Evolutionary conservation across 2,888 invertebrate species (phyloP), one percentile per base, ranked within the genome.

Genomic region (Aphelenchoides bicaudatus): DNA sequence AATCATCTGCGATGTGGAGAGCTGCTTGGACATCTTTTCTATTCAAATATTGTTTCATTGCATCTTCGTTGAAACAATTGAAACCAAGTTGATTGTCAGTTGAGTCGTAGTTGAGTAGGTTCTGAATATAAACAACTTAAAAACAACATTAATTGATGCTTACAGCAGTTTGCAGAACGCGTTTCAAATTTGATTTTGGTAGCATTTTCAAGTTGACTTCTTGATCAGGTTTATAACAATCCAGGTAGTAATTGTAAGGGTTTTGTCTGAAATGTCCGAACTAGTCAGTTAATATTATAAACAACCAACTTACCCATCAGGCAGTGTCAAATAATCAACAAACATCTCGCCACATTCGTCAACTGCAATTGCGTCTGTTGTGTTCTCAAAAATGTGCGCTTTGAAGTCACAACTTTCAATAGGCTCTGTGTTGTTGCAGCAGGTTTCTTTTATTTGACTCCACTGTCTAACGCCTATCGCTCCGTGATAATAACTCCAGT

Each of bases 401-500:
- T 63, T 57, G 53, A 72, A 73, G 29, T 74, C 66, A 55, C 70
- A 74, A 16, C 52, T 56, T 34, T 74, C 74, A 1, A 67, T 56
- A 38, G 72, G 68, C 19, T 31, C 4, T 6, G 13, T 23, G 10
- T 13, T 6, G 1, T 5, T 3, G 37, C 62, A 62, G 31, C 62
- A 62, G 3, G 8, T 23, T 2, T 51, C 16, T 16, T 64, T 63
- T 25, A 62, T 27, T 13, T 59, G 29, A 19, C 38, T 25, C 62
- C 62, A 62, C 21, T 62, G 51, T 19, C 61, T 61, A n/a, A 68
- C 31, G 2, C 71, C 71, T 28, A 78, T 60, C 21, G 70, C 43
- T 37, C 76, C 77, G 56, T 77, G 77, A 53, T 73, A 72, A 31
- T 67, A 66, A 31, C 68, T 64, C 71, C 74, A 77, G 10, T 70